Evolutionary conservation across 2,888 invertebrate genomes (phyloP), one percentile per base, ranked within the genome.

Genomic region (Torymus aiolomorphi): DNA sequence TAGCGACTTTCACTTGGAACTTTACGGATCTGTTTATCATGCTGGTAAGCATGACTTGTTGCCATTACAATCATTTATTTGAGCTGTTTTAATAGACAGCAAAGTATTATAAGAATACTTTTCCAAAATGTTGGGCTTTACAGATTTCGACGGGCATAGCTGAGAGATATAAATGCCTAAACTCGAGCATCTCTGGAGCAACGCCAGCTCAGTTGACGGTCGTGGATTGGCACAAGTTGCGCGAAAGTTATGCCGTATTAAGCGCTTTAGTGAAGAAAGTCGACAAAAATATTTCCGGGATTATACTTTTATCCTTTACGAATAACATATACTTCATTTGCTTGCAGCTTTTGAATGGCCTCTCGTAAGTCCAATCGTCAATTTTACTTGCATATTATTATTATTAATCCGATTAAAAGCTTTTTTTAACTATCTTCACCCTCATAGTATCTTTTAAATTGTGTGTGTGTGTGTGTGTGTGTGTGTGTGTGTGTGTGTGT

Each of bases 271-370:
- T 95, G 0, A 92, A 92, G 57, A 90, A 90, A 61, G 91, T 95
- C 0, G 94, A 95, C 84, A 87, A 90, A 3, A 90, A 92, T 54
- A 90, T 95, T 5, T 93, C 94, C 0, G 91, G 92, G 0, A 88
- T 95, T 62, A 91, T 95, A 0, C 87, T 95, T 0, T 86, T 95
- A 18, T 95, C 95, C 0, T 95, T 94, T 83, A 89, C 92, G 10
- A 95, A 94, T 86, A 95, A 95, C 86, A 91, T 95, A 69, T 95
- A 94, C 87, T 95, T 95, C 85, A 94, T 95, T 70, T 95, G 95
- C 81, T 91, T 95, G 31, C 95, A 95, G 85, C 91, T 95, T 13
- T 94, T 94, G 82, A 92, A 94, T 82, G 94, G 93, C 18, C 90
- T 95, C 13, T 92, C 93, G 95, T 95, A 89, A 92, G 92, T 82